phyloP scores from a whole-genome alignment of 2,888 invertebrate species.

The Melinaea marsaeus region DNA sequence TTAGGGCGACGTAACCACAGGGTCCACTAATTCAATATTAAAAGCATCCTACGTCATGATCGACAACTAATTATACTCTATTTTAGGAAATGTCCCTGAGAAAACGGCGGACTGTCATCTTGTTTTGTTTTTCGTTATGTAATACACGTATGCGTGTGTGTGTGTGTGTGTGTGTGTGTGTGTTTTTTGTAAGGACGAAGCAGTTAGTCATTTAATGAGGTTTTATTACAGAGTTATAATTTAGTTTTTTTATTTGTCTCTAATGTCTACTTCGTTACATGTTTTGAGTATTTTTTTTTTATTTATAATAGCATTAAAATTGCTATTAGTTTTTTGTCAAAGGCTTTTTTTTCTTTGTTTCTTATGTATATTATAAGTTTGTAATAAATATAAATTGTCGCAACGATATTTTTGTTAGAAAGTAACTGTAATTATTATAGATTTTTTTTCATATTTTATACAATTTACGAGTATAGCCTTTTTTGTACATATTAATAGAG shows the following conservation, averaged over 20 bases:
- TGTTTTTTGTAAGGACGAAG: conserved; percentile 6
- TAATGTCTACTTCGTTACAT: neutral
- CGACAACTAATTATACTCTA: conserved; percentile 76
- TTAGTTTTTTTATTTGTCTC: neutral
- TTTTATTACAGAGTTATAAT: conserved; percentile 9
- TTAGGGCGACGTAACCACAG: conserved; percentile 74
- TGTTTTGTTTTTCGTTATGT: conserved; percentile 48
- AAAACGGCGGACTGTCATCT: conserved; percentile 75
- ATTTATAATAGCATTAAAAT: no score
- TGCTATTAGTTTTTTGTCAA: no score
- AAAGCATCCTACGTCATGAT: conserved; percentile 76
- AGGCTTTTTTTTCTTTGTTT: no score
- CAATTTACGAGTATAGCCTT: no score
- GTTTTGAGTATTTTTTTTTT: neutral
- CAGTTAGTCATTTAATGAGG: conserved; percentile 23
- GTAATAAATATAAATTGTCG: no score
- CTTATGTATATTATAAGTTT: no score
- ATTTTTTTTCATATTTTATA: no score
- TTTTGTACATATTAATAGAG: no score
- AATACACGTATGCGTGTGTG: no score
- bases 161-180: no score
- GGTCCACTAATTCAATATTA: conserved; percentile 77
- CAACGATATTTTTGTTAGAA: no score
- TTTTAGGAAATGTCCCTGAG: conserved; percentile 77
- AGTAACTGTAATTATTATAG: no score